These are phyloP conservation scores for Apodemus agrarius DNA, from an alignment of 2,797 vertebrate genomes.

Conservation along the genomic window DNA sequence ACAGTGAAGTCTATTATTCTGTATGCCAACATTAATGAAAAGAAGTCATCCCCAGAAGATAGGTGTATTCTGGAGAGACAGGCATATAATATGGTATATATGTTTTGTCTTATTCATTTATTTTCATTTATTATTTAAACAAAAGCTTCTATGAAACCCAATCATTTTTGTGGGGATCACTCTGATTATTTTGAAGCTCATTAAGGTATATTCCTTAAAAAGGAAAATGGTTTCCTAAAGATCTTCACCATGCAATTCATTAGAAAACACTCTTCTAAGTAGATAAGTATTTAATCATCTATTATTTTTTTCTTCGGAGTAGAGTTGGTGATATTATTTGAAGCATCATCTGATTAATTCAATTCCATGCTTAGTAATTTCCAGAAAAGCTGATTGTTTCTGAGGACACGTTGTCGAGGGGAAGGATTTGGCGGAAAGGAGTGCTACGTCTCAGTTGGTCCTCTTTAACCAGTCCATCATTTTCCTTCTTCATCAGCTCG, in stretches of 20 bases:
- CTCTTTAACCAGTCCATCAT: not conserved
- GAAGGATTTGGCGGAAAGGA: slow-evolving; percentile 67
- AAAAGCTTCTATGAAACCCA: slow-evolving; percentile 49
- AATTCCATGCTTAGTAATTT: slow-evolving; percentile 58
- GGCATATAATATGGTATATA: not conserved
- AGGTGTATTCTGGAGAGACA: not conserved
- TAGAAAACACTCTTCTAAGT: slow-evolving; percentile 63
- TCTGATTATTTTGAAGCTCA: slow-evolving; percentile 30
- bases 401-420: slow-evolving; percentile 56
- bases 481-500: not conserved
- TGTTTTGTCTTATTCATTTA: not conserved
- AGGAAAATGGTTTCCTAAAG: slow-evolving; percentile 58
- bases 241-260: slow-evolving; percentile 53
- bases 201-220: slow-evolving; percentile 33
- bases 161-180: not conserved
- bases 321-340: slow-evolving; percentile 58
- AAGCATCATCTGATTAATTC: slow-evolving; percentile 65
- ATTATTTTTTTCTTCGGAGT: slow-evolving; percentile 62
- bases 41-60: not conserved
- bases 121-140: slow-evolving; percentile 43
- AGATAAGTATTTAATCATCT: slow-evolving; percentile 52
- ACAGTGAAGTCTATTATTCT: not conserved
- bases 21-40: not conserved
- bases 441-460: slow-evolving; percentile 5
- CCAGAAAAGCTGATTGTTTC: slow-evolving; percentile 66